phyloP scores from a whole-genome alignment of 2,113 vertebrate genomes.

The Urocitellus parryii region DNA sequence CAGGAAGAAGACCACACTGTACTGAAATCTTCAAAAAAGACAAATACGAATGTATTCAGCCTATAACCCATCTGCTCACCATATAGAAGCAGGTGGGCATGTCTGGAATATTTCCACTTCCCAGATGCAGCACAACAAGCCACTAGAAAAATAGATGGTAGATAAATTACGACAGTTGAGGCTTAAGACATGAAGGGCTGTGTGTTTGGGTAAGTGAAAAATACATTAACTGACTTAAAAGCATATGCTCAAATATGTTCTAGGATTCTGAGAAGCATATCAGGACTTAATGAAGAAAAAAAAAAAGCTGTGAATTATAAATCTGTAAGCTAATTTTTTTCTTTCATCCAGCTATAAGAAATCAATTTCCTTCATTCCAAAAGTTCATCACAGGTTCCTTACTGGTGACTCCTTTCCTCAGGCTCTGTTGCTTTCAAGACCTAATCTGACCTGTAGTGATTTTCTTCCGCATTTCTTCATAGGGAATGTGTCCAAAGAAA shows the following conservation, averaged over 20 bases:
- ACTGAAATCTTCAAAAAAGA: conserved; percentile 71
- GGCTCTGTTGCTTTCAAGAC: background rate
- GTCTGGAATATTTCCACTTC: background rate
- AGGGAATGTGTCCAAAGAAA: background rate
- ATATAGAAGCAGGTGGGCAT: background rate
- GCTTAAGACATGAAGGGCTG: background rate
- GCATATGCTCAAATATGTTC: background rate
- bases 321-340: background rate
- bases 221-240: conserved; percentile 28
- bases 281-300: background rate
- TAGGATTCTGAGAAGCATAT: background rate
- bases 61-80: conserved; percentile 57
- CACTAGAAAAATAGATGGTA: conserved; percentile 9
- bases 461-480: background rate
- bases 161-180: conserved; percentile 6
- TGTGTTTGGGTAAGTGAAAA: conserved; percentile 51
- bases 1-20: conserved; percentile 68
- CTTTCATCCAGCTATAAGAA: background rate
- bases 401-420: background rate
- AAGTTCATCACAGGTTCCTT: background rate
- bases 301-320: conserved; percentile 48
- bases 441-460: background rate
- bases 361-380: background rate
- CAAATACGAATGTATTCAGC: background rate
- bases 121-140: conserved; percentile 8